Evolutionary conservation across 2,888 invertebrate species (phyloP).

Genomic region (Rhamnusium bicolor): DNA sequence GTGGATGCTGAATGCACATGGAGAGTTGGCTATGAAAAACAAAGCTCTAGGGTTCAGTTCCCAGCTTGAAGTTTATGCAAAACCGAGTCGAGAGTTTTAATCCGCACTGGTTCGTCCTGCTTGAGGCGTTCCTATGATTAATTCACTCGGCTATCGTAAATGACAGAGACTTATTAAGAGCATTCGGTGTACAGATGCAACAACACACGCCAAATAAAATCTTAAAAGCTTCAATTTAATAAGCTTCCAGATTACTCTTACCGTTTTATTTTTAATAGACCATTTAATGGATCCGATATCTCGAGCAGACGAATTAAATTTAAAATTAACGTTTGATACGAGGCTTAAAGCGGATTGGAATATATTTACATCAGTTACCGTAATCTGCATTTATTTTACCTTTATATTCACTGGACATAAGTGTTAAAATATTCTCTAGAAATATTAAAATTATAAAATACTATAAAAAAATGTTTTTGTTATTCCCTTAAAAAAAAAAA

Average conservation of each 20-base stretch:
- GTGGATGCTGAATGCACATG: neutral
- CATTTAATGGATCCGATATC: neutral
- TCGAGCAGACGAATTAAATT: neutral
- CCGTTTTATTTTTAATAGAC: neutral
- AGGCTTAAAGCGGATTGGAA: too few species aligned
- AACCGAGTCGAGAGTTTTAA: constrained; percentile 16
- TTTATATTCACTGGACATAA: too few species aligned
- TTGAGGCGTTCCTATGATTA: constrained; percentile 41
- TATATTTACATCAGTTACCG: too few species aligned
- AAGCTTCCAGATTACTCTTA: constrained; percentile 11
- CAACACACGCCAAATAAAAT: constrained; percentile 7
- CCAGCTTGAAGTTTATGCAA: constrained; percentile 21
- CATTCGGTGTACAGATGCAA: constrained; percentile 43
- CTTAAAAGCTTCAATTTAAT: constrained; percentile 17
- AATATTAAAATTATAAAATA: too few species aligned
- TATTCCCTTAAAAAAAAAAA: too few species aligned
- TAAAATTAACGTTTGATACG: neutral
- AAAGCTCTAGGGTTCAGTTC: constrained; percentile 5
- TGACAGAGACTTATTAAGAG: constrained; percentile 51
- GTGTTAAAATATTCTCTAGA: too few species aligned
- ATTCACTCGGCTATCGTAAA: constrained; percentile 46
- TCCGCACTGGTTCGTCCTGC: constrained; percentile 2
- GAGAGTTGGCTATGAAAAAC: neutral
- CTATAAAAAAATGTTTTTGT: too few species aligned
- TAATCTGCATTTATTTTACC: too few species aligned